Evolutionary conservation across 2,888 invertebrate species (phyloP), one percentile per base, ranked within the genome.

Genomic region (Didymodactylos carnosus): DNA sequence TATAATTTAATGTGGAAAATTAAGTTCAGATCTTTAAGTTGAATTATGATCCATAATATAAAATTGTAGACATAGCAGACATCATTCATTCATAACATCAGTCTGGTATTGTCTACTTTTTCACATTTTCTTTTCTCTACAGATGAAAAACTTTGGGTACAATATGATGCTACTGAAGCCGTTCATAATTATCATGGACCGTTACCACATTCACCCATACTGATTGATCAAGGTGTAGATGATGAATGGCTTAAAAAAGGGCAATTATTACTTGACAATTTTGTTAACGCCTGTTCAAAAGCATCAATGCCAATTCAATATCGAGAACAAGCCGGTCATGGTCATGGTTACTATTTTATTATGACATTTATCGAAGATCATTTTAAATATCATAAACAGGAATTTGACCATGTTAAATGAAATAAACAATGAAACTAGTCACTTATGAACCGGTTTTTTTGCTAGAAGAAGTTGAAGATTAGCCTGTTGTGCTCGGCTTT

Each of bases 341-440:
- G 97, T 82, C 98, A 98, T 84, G 89, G 91, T 70, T 97, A 95
- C 81, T 95, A 88, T 81, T 94, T 92, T 81, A 90, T 98, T 77
- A 86, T 93, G 0, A 88, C 91, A 0, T 97, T 91, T 83, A 89
- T 98, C 72, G 90, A 88, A 53, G 94, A 97, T 81, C 97, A 98
- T 81, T 87, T 98, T 76, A 87, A 87, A 75, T 92, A 92, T 83
- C 97, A 98, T 83, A 88, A 89, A 5, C 89, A 90, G 80, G 87
- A 88, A 81, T 86, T 92, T 6, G 35, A 62, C 19, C 19, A 62
- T 62, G 8, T 3, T n/a, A 19, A 35, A 7, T 35, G n/a, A 19
- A 13, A 62, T 35, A n/a, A n/a, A n/a, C n/a, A n/a, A n/a, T n/a
- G n/a, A n/a, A n/a, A n/a, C n/a, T n/a, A n/a, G n/a, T n/a, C n/a